Evolutionary conservation across 2,888 invertebrate species (phyloP), one percentile per base, ranked within the genome.

Genomic region (Stomorhina lunata): DNA sequence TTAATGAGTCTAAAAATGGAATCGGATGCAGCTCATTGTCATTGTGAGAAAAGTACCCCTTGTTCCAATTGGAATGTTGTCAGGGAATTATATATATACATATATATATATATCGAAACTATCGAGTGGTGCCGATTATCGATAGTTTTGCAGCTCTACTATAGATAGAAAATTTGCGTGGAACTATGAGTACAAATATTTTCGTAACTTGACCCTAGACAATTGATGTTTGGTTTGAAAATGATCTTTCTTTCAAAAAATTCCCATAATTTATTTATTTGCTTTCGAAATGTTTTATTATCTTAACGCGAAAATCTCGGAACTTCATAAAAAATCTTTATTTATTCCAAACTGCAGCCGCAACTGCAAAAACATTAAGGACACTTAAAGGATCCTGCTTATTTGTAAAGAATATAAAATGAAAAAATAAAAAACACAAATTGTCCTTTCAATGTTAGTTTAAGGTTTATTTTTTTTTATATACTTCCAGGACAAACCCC

Each of bases 281-380:
- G 12, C n/a, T 12, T 32, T 53, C 5, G 65, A 75, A 75, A 1
- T 17, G 6, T 34, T 77, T 53, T 66, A 9, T 81, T 81, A 81
- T 81, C 77, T 72, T 32, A 20, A 55, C 29, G 34, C 43, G 20
- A 72, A 61, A 68, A 81, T 81, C 72, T 77, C 0, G 5, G 5
- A 50, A 50, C 20, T 65, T 78, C 2, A 9, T 32, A 22, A 20
- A 4, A 17, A 27, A 48, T 48, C 10, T 22, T 20, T 66, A 25
- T 71, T 65, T 57, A 32, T 15, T 34, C 2, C 53, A 53, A 61
- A 57, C 32, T 63, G 63, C 37, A 45, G 45, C 48, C 34, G 61
- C 77, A 77, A 80, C 76, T 81, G 76, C 59, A 66, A 76, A 77
- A 68, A 61, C 55, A 77, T 80, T 40, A 34, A 48, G 53, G 53